Evolutionary conservation across 2,888 invertebrate genomes (phyloP).

Genomic region (Hirtodrosophila trivittata): DNA sequence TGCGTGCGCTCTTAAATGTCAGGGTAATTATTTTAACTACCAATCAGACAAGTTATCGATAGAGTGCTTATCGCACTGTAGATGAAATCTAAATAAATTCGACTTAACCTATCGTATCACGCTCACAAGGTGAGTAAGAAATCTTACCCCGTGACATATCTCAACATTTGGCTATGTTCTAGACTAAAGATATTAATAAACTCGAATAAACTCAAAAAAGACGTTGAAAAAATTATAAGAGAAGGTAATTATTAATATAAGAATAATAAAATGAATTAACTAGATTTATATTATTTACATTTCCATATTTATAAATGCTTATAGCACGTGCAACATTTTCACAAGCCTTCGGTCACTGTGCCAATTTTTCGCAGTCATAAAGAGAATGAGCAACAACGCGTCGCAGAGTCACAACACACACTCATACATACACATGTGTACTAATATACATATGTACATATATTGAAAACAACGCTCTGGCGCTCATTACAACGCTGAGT

Average conservation of each 20-base stretch:
- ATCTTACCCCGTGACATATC: too few relatives aligned
- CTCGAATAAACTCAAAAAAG: too few relatives aligned
- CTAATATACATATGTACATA: constrained; percentile 1
- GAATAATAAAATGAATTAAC: not conserved
- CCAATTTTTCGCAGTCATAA: constrained; percentile 47
- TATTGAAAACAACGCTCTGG: constrained; percentile 27
- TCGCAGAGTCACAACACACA: constrained; percentile 12
- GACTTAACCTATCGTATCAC: too few relatives aligned
- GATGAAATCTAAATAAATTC: constrained; percentile 1
- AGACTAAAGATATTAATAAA: too few relatives aligned
- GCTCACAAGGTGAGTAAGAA: too few relatives aligned
- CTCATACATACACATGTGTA: not conserved
- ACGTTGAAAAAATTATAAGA: constrained; percentile 2
- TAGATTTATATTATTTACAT: not conserved
- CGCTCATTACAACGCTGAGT: constrained; percentile 53
- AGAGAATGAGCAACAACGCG: constrained; percentile 39
- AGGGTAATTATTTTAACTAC: not conserved
- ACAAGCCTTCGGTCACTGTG: constrained; percentile 41
- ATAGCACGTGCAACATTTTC: constrained; percentile 6
- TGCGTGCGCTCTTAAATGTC: constrained; percentile 29
- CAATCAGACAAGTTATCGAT: constrained; percentile 52
- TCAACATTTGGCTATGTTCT: too few relatives aligned
- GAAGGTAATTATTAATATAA: too few relatives aligned
- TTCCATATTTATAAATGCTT: too few relatives aligned
- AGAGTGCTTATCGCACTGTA: constrained; percentile 11